Percentiles rank a stretch among this genome's conserved stretches.
phyloP scores from a whole-genome alignment of 2,797 vertebrate genomes.

The Anguilla megastoma region DNA sequence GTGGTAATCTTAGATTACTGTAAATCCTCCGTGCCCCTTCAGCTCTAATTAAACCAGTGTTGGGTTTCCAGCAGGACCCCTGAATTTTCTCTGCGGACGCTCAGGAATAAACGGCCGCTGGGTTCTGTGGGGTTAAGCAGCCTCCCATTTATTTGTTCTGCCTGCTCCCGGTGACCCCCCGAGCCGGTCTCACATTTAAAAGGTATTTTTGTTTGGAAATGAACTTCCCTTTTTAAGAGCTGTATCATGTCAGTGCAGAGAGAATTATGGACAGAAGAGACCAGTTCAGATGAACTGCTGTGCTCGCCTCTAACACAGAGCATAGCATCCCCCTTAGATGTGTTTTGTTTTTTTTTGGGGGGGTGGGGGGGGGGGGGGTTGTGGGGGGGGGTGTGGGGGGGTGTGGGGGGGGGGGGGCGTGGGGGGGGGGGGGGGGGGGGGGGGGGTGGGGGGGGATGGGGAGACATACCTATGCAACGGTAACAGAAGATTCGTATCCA shows the following conservation, averaged over 20 bases:
- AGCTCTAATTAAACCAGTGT: conserved; percentile 30
- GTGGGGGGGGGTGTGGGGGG: background rate
- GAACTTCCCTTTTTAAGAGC: conserved; percentile 43
- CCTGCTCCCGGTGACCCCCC: conserved; percentile 43
- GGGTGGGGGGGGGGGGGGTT: background rate
- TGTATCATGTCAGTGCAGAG: conserved; percentile 34
- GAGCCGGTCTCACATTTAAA: conserved; percentile 39
- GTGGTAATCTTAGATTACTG: conserved; percentile 40
- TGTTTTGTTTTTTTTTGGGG: background rate
- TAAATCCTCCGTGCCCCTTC: conserved; percentile 23
- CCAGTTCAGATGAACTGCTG: background rate
- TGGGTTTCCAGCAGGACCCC: conserved; percentile 36
- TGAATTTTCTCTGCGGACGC: conserved; percentile 11
- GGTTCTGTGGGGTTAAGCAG: conserved; percentile 45
- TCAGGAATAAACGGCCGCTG: conserved; percentile 23
- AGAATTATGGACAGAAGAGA: conserved; percentile 13
- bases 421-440: no score
- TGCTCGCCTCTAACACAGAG: background rate
- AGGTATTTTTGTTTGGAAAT: conserved; percentile 58
- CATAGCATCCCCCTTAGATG: background rate
- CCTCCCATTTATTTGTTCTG: conserved; percentile 57
- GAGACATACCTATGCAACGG: no score
- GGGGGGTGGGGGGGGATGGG: no score
- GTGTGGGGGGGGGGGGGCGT: no score
- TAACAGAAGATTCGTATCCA: no score